These are phyloP conservation scores for Dicerorhinus sumatrensis DNA, from an alignment of 2,113 vertebrate genomes.

Conservation along the genomic window DNA sequence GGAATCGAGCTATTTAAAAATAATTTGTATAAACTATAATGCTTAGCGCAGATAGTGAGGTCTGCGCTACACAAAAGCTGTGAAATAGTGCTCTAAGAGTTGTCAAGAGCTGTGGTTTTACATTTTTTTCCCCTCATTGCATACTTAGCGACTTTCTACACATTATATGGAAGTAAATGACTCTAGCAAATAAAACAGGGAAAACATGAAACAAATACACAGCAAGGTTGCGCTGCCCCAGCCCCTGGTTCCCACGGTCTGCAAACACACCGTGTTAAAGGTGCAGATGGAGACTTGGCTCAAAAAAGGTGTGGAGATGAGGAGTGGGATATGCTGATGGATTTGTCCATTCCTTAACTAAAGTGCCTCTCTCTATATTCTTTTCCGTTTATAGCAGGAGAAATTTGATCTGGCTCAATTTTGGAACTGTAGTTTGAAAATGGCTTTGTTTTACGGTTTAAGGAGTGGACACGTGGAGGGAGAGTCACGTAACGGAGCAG, in stretches of 20 bases:
- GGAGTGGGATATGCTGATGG: slow-evolving; percentile 74
- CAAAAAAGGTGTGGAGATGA: slow-evolving; percentile 74
- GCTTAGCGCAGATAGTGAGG: slow-evolving; percentile 73
- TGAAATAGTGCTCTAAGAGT: slow-evolving; percentile 86
- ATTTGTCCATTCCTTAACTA: slow-evolving; percentile 88
- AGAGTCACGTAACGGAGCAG: slow-evolving; percentile 62
- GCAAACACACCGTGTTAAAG: slow-evolving; percentile 59
- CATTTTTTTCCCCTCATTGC: slow-evolving; percentile 77
- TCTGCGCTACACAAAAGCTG: slow-evolving; percentile 86
- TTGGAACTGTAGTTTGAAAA: slow-evolving; percentile 76
- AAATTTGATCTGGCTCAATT: slow-evolving; percentile 83
- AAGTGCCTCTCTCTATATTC: slow-evolving; percentile 91
- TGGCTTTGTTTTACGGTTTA: slow-evolving; percentile 81
- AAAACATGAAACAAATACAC: slow-evolving; percentile 47
- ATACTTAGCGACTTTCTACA: slow-evolving; percentile 75
- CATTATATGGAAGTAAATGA: slow-evolving; percentile 62
- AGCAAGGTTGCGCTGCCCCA: slow-evolving; percentile 63
- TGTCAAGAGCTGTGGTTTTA: slow-evolving; percentile 86
- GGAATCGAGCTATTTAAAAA: slow-evolving; percentile 86
- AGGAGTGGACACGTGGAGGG: slow-evolving; percentile 76
- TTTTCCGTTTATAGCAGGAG: slow-evolving; percentile 86
- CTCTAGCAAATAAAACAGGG: slow-evolving; percentile 50
- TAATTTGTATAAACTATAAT: slow-evolving; percentile 83
- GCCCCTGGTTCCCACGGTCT: slow-evolving; percentile 68
- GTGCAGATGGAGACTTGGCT: slow-evolving; percentile 80